phyloP scores from a whole-genome alignment of 2,888 invertebrate species.

The Hyppa rectilinea region DNA sequence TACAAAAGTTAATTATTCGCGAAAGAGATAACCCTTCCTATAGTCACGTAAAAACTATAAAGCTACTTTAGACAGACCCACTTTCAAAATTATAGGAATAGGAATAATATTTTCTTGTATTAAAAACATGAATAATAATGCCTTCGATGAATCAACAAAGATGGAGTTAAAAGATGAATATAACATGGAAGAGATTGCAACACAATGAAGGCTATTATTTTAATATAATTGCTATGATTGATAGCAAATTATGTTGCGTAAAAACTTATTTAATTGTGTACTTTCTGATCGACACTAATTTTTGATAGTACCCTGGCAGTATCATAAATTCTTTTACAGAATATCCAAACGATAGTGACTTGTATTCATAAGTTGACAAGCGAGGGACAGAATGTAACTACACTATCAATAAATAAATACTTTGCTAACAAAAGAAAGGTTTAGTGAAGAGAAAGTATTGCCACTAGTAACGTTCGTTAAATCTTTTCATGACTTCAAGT shows the following conservation, averaged over 20 bases:
- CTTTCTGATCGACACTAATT: background rate
- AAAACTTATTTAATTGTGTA: background rate
- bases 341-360: background rate
- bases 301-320: background rate
- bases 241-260: background rate
- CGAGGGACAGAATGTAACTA: background rate
- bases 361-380: background rate
- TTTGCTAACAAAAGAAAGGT: too few relatives aligned
- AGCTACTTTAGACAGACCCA: background rate
- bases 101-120: background rate
- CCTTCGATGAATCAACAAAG: background rate
- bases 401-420: background rate
- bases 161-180: background rate
- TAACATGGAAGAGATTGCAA: background rate
- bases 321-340: constrained; percentile 2
- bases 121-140: background rate
- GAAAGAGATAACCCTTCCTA: background rate
- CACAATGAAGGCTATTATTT: background rate
- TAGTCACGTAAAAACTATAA: background rate
- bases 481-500: background rate
- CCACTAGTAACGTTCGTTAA: background rate
- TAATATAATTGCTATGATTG: background rate
- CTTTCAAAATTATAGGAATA: background rate
- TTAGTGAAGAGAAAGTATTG: constrained; percentile 5
- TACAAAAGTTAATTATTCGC: too few relatives aligned